Conservation (phyloP, 2,797 vertebrate species). For the Gymnoscopelus microlampas region DNA sequence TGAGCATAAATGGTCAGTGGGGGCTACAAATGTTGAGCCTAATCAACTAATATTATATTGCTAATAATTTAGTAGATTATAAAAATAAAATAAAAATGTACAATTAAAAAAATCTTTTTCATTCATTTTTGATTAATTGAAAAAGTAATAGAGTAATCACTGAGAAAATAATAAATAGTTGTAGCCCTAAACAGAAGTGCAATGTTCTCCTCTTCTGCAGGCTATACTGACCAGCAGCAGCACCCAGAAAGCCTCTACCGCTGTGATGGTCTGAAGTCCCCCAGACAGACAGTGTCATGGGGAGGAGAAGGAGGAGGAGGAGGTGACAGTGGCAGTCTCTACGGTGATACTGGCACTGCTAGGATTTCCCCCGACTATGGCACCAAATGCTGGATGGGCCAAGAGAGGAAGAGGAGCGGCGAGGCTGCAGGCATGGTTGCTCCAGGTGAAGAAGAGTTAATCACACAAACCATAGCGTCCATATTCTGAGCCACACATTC, state of each 20-base stretch:
- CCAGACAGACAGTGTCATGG: slow-evolving; percentile 21
- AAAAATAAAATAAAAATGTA: too few species aligned
- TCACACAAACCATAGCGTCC: too few species aligned
- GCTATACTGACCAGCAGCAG: slow-evolving; percentile 6
- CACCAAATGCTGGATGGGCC: slow-evolving; percentile 56
- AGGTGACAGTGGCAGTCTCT: background rate
- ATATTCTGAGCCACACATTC: too few species aligned
- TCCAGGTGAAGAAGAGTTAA: slow-evolving; percentile 42
- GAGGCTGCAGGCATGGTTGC: slow-evolving; percentile 22
- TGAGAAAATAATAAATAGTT: too few species aligned
- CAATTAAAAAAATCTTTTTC: too few species aligned
- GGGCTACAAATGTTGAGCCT: too few species aligned
- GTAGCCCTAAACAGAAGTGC: background rate
- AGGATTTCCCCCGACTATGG: slow-evolving; percentile 30
- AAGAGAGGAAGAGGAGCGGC: slow-evolving; percentile 74
- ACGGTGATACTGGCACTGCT: background rate
- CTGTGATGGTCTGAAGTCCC: slow-evolving; percentile 20
- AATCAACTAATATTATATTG: too few species aligned
- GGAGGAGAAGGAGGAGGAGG: background rate
- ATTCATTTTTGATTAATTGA: too few species aligned
- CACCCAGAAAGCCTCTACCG: background rate
- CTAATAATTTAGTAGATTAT: too few species aligned
- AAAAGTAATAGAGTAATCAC: too few species aligned
- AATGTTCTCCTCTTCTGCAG: background rate
- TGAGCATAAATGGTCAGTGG: too few species aligned